Percentiles rank a stretch among this genome's conserved stretches.
Evolutionary conservation across 2,888 invertebrate genomes (phyloP).

Genomic region (Eristalinus aeneus): DNA sequence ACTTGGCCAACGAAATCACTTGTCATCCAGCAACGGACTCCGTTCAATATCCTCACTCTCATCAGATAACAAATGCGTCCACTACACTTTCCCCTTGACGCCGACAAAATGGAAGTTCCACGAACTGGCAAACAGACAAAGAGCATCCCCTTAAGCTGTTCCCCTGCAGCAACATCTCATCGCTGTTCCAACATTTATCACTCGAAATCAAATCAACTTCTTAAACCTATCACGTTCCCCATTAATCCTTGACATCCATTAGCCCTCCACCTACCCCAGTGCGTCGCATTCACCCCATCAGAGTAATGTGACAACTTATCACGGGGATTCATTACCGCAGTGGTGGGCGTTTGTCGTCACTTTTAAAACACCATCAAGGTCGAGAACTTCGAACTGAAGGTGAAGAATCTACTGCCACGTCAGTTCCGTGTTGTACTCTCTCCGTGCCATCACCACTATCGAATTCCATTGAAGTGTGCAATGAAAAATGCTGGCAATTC

Average conservation of each 20-base stretch:
- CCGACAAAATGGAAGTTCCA: neutral
- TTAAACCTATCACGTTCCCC: constrained; percentile 67
- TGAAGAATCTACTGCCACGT: constrained; percentile 54
- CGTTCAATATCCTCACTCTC: neutral
- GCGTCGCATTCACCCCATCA: neutral
- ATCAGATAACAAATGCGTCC: neutral
- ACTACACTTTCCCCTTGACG: neutral
- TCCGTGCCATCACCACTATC: constrained; percentile 18
- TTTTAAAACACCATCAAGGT: constrained; percentile 52
- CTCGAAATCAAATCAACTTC: constrained; percentile 61
- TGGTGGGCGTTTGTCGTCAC: constrained; percentile 41
- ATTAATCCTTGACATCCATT: constrained; percentile 69
- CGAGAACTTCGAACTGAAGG: constrained; percentile 61
- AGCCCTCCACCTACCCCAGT: constrained; percentile 2
- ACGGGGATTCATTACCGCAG: constrained; percentile 45
- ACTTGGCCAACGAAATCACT: neutral
- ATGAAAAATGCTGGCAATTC: constrained; percentile 67
- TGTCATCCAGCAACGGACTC: neutral
- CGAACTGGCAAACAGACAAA: neutral
- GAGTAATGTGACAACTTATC: constrained; percentile 68
- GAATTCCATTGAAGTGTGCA: constrained; percentile 53
- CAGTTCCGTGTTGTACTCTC: neutral
- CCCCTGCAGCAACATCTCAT: constrained; percentile 27
- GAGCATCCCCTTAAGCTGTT: neutral
- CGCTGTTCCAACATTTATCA: constrained; percentile 54